phyloP scores from a whole-genome alignment of 2,888 invertebrate species.

The Subacronicta megacephala region DNA sequence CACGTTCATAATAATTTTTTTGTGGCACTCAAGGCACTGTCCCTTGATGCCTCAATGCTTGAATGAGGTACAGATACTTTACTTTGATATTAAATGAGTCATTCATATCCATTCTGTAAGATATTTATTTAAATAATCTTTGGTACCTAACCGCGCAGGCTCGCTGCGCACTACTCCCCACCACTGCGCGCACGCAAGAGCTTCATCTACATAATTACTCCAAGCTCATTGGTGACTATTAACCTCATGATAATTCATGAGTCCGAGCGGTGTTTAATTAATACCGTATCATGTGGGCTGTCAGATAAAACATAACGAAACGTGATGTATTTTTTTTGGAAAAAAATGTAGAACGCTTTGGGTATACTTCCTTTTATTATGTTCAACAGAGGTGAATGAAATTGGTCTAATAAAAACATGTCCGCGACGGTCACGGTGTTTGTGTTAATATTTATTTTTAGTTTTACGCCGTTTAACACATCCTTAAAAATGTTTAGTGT shows the following conservation, averaged over 20 bases:
- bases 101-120: conserved; percentile 2
- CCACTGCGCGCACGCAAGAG: conserved; percentile 73
- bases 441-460: conserved; percentile 44
- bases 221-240: conserved; percentile 89
- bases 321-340: conserved; percentile 66
- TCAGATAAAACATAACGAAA: conserved; percentile 84
- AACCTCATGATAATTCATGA: conserved; percentile 87
- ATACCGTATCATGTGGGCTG: conserved; percentile 86
- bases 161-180: conserved; percentile 58
- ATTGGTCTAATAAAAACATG: conserved; percentile 60
- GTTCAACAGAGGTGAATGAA: conserved; percentile 60
- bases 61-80: too few species aligned
- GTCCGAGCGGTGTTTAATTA: conserved; percentile 82
- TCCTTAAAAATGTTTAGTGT: conserved; percentile 23
- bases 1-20: too few species aligned
- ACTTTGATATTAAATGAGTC: too few species aligned
- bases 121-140: conserved; percentile 58
- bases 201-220: conserved; percentile 89
- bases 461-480: conserved; percentile 34
- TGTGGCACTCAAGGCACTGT: too few species aligned
- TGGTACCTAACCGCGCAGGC: conserved; percentile 49
- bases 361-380: conserved; percentile 57
- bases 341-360: conserved; percentile 44
- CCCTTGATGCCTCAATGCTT: too few species aligned
- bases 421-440: conserved; percentile 38